Conservation (phyloP, 92 coral and sea anemone genomes). For the Porites lobata region DNA sequence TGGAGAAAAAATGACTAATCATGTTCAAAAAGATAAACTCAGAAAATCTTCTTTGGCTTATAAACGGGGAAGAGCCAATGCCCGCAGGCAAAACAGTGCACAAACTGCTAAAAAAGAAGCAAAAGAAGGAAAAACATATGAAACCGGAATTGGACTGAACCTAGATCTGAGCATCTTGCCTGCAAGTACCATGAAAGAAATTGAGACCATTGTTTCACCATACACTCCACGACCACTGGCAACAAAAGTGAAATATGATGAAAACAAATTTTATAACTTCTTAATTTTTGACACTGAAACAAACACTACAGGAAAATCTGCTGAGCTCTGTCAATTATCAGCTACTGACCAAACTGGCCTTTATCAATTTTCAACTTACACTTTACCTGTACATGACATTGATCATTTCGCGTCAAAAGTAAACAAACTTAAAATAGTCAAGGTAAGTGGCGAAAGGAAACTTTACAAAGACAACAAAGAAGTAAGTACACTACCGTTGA, state of each 20-base stretch:
- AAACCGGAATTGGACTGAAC: too few species aligned
- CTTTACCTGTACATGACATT: slow-evolving; percentile 47
- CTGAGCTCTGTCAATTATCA: slow-evolving; percentile 60
- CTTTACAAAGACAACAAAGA: slow-evolving; percentile 16
- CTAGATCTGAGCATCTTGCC: too few species aligned
- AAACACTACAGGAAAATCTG: slow-evolving; percentile 18
- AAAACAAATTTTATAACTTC: slow-evolving; percentile 31
- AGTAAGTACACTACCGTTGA: slow-evolving; percentile 3
- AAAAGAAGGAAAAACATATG: too few species aligned
- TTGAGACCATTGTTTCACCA: too few species aligned
- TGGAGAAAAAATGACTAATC: slow-evolving; percentile 49
- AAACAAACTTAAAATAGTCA: too few species aligned
- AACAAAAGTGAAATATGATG: slow-evolving; percentile 49
- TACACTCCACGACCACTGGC: neutral
- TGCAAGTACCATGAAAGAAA: too few species aligned
- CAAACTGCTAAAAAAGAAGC: too few species aligned
- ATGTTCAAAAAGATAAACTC: slow-evolving; percentile 28
- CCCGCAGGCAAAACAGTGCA: slow-evolving; percentile 20
- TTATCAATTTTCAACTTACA: slow-evolving; percentile 35
- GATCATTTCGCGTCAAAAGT: slow-evolving; percentile 46
- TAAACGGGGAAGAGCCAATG: slow-evolving; percentile 59
- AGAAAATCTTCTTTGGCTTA: slow-evolving; percentile 44
- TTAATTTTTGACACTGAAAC: slow-evolving; percentile 61
- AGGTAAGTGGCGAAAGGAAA: neutral
- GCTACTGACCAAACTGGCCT: slow-evolving; percentile 40